Evolutionary conservation across 2,113 vertebrate species (phyloP).

Genomic region (Galemys pyrenaicus): DNA sequence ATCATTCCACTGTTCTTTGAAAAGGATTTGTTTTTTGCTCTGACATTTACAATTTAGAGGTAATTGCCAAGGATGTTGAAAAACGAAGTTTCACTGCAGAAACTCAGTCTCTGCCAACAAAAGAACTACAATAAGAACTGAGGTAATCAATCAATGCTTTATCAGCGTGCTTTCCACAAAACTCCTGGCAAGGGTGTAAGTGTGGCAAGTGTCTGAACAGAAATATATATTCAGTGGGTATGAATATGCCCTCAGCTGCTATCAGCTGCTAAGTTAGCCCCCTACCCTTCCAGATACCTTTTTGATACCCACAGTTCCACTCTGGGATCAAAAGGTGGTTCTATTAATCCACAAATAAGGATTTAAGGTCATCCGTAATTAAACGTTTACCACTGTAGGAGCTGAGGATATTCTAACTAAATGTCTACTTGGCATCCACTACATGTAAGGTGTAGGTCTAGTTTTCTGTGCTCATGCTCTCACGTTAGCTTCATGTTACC

Average conservation of each 20-base stretch:
- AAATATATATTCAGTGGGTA: neutral
- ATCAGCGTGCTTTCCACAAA: neutral
- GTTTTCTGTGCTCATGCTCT: neutral
- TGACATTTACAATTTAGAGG: constrained; percentile 37
- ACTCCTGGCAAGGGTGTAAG: neutral
- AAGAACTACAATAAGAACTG: neutral
- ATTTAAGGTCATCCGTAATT: neutral
- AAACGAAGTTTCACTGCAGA: constrained; percentile 38
- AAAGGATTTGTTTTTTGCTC: constrained; percentile 10
- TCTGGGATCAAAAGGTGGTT: neutral
- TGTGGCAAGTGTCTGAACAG: neutral
- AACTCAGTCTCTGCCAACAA: constrained; percentile 22
- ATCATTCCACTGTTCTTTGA: constrained; percentile 43
- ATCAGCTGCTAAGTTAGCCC: neutral
- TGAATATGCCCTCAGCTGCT: neutral
- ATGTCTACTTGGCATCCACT: neutral
- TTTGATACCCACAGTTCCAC: neutral
- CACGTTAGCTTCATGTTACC: neutral
- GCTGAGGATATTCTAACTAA: neutral
- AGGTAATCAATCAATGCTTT: neutral
- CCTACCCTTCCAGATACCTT: neutral
- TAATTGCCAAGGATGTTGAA: constrained; percentile 39
- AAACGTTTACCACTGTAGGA: neutral
- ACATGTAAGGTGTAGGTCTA: neutral
- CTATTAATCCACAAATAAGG: neutral